phyloP scores from a whole-genome alignment of 2,797 vertebrate species.

The Dryobates pubescens region DNA sequence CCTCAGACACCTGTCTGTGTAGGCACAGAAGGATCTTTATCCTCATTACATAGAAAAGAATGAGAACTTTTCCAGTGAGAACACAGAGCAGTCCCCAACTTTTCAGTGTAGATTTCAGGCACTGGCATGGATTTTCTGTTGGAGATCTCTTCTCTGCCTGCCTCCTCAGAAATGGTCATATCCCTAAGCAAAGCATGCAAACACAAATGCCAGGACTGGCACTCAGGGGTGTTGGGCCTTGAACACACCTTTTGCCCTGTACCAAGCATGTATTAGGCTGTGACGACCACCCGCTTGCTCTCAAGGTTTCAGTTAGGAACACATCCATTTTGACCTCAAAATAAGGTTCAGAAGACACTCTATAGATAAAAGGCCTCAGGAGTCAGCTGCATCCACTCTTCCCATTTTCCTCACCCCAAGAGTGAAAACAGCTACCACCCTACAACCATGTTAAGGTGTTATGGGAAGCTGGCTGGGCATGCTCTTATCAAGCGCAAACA shows the following conservation, averaged over 20 bases:
- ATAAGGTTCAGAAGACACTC: neutral
- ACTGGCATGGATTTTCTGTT: neutral
- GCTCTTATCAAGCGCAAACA: slow-evolving; percentile 24
- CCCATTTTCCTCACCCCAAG: neutral
- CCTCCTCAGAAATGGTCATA: neutral
- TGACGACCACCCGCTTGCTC: neutral
- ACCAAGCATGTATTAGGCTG: neutral
- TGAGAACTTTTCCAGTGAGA: neutral
- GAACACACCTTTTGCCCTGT: neutral
- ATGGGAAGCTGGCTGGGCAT: neutral
- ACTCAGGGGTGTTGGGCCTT: neutral
- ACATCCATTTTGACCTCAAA: neutral
- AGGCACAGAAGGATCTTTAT: neutral
- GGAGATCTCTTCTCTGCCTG: neutral
- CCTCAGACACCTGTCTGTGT: neutral
- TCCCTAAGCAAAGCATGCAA: neutral
- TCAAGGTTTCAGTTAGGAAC: neutral
- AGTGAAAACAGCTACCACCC: neutral
- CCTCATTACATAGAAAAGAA: neutral
- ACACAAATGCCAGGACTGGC: neutral
- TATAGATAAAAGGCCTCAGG: neutral
- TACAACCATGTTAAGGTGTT: neutral
- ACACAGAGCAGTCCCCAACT: neutral
- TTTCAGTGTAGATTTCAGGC: neutral
- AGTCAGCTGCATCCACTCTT: neutral